A percentile compares a stretch with the other conserved stretches of the same genome.
Conservation (phyloP, 2,888 invertebrate species). For the Xestia sexstrigata region DNA sequence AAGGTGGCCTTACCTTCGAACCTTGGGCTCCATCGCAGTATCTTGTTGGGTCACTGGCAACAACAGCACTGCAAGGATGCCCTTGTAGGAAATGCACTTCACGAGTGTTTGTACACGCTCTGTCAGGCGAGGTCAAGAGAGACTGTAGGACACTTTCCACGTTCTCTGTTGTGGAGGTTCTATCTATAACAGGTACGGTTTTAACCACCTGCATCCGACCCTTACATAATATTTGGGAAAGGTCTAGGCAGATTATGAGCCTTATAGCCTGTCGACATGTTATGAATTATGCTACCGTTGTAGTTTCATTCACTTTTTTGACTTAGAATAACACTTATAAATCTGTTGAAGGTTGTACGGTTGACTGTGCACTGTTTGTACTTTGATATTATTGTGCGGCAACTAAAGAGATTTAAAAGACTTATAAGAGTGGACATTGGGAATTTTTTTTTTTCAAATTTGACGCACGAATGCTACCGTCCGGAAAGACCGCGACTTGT, state of each 20-base stretch:
- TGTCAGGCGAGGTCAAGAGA: neutral
- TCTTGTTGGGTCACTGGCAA: neutral
- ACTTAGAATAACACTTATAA: neutral
- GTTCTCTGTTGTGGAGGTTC: no score
- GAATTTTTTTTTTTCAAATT: no score
- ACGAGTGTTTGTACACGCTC: neutral
- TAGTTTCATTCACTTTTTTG: neutral
- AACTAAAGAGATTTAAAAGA: no score
- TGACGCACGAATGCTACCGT: no score
- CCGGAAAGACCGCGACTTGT: no score
- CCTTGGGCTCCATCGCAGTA: neutral
- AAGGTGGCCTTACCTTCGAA: neutral
- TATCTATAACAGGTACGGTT: no score
- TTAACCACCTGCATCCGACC: neutral
- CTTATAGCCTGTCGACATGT: neutral
- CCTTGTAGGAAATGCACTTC: neutral
- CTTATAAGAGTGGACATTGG: no score
- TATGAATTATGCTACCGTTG: neutral
- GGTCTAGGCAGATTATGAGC: neutral
- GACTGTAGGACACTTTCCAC: neutral
- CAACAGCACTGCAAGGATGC: neutral
- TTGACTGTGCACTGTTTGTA: no score
- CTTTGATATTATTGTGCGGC: no score
- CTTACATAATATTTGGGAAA: neutral
- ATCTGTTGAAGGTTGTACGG: no score